Conservation (phyloP, 2,113 vertebrate species). For the Paraplagusia blochii region DNA sequence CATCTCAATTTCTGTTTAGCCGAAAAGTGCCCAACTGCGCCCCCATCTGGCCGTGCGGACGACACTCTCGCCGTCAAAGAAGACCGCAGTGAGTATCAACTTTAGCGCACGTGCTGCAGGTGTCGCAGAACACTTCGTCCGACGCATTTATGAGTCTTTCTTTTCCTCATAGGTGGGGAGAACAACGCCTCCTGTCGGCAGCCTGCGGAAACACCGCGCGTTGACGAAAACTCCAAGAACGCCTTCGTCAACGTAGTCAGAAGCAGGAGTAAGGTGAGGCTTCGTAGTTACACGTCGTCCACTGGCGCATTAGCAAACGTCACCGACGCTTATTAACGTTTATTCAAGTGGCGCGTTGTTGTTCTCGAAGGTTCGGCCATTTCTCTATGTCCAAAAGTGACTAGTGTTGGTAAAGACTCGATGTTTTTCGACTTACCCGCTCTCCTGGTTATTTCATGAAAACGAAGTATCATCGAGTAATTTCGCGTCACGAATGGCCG, state of each 20-base stretch:
- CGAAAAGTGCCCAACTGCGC: constrained; percentile 46
- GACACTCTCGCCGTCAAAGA: constrained; percentile 79
- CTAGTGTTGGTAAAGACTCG: no score
- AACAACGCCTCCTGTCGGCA: neutral
- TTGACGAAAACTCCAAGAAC: constrained; percentile 60
- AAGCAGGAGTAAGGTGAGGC: constrained; percentile 71
- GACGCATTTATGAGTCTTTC: neutral
- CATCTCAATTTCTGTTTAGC: constrained; percentile 21
- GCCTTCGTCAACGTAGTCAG: constrained; percentile 40
- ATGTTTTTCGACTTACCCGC: no score
- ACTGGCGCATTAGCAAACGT: no score
- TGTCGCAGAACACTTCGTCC: neutral
- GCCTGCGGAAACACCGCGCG: neutral
- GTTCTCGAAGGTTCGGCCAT: no score
- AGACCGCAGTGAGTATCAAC: constrained; percentile 70
- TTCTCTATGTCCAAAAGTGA: no score
- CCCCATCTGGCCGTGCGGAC: constrained; percentile 79
- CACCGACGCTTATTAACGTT: no score
- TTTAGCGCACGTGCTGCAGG: neutral
- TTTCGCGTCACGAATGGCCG: no score
- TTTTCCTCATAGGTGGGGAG: constrained; percentile 18
- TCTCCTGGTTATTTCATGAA: no score
- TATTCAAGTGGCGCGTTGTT: no score
- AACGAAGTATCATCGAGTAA: no score
- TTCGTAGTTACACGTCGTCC: no score